Conservation (phyloP, 2,888 invertebrate genomes). For the Lasioglossum leucozonium region DNA sequence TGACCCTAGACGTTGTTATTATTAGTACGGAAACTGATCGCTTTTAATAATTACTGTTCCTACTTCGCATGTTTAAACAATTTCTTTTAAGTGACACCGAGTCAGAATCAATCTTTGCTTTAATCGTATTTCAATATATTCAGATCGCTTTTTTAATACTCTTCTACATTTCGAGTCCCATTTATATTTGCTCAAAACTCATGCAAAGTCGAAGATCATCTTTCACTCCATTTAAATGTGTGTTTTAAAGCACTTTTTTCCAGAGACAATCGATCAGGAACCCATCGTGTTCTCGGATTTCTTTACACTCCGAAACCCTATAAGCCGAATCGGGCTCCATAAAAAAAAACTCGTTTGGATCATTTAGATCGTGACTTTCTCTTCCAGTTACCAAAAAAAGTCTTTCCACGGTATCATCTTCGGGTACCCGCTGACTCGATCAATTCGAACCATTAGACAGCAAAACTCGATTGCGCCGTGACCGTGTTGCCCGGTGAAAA, state of each 20-base stretch:
- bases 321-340: not conserved
- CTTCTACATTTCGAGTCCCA: not conserved
- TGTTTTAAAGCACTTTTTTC: slow-evolving; percentile 10
- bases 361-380: slow-evolving; percentile 15
- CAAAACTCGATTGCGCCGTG: not conserved
- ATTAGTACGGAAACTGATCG: not conserved
- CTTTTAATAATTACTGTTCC: not conserved
- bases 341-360: slow-evolving; percentile 11
- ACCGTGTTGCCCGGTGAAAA: not conserved
- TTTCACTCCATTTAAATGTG: not conserved
- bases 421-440: slow-evolving; percentile 1
- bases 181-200: not conserved
- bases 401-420: not conserved
- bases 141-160: not conserved
- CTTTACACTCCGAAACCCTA: slow-evolving; percentile 10
- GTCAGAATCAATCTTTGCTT: not conserved
- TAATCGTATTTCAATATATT: not conserved
- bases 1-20: too few relatives aligned
- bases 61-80: not conserved
- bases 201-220: not conserved
- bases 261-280: not conserved
- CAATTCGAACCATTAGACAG: slow-evolving; percentile 6
- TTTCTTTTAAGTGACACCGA: not conserved
- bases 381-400: not conserved
- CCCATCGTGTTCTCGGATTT: slow-evolving; percentile 1